Base-by-base conservation (phyloP, 2,888 invertebrate species). In the Rutpela maculata region DNA sequence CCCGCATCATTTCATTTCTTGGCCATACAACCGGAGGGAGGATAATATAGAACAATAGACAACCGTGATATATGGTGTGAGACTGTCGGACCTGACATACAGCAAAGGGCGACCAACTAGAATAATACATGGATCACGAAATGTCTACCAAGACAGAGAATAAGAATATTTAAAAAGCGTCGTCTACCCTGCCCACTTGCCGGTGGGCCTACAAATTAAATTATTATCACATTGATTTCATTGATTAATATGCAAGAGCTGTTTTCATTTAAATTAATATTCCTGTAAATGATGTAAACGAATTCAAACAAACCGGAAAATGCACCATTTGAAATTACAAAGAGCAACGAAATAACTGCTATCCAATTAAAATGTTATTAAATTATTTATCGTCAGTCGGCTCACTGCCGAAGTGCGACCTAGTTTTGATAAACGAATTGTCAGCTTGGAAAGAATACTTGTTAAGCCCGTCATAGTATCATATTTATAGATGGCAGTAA, bases 401-500 rank as follows among this genome's bases (percentile, higher is more conserved):
- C 31, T 31, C n/a, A 22, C 0, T 31, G 11, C 35, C 15, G n/a
- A n/a, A 60, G 31, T 35, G 62, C 62, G 62, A 62, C 62, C 62
- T n/a, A 62, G 62, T 62, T 62, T 31, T 62, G 31, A 15, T 2
- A n/a, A 62, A 31, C 62, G 62, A 62, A 62, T 26, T 31, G 6
- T 62, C 62, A 62, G 22, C 62, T 31, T 2, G 62, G 26, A 55
- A 68, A 68, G 67, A 56, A 68, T 57, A 59, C 62, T 62, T 62
- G 62, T 62, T 62, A 62, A 62, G 11, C n/a, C 12, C 31, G 62
- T 62, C 62, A 31, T 31, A 26, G 31, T 59, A 17, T 35, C 69
- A 56, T 57, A 69, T 69, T 69, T 69, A 59, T 59, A 57, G 69
- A 31, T 38, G 17, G 59, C 57, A 57, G 69, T 59, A 38, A 57